Evolutionary conservation across 2,797 vertebrate genomes (phyloP).

Genomic region (Fistularia tabacaria): DNA sequence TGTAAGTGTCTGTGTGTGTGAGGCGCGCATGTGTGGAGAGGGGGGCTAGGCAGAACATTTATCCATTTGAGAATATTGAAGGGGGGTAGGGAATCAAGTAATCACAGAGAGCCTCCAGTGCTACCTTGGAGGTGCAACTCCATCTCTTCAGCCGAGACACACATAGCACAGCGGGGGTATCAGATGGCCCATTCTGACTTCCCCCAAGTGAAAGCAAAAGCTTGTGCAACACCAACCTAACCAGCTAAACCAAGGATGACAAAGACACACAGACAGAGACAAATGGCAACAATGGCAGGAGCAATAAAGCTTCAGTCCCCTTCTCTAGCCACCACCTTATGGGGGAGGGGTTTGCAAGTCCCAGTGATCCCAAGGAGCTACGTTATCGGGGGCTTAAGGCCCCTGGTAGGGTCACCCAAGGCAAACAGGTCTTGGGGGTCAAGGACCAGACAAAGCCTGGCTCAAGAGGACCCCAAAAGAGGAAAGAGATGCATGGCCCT

Average conservation of each 20-base stretch:
- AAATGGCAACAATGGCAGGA: neutral
- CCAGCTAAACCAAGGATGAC: slow-evolving; percentile 49
- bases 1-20: slow-evolving; percentile 3
- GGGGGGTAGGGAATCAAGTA: slow-evolving; percentile 34
- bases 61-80: slow-evolving; percentile 54
- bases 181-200: slow-evolving; percentile 41
- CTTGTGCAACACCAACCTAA: slow-evolving; percentile 53
- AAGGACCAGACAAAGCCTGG: too few relatives aligned
- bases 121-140: slow-evolving; percentile 71
- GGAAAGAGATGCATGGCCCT: too few relatives aligned
- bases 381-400: too few relatives aligned
- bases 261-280: slow-evolving; percentile 18
- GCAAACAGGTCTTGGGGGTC: too few relatives aligned
- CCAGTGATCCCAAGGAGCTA: too few relatives aligned
- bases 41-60: slow-evolving; percentile 46
- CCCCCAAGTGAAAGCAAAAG: slow-evolving; percentile 43
- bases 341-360: too few relatives aligned
- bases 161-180: slow-evolving; percentile 65
- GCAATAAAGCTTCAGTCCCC: too few relatives aligned
- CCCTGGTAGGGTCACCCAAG: too few relatives aligned
- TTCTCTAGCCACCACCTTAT: too few relatives aligned
- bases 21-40: slow-evolving; percentile 4
- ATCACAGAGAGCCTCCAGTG: slow-evolving; percentile 54
- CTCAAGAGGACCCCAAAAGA: too few relatives aligned
- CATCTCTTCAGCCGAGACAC: slow-evolving; percentile 52